Base-by-base conservation (phyloP, 2,113 vertebrate species). In the Nothocercus julius region DNA sequence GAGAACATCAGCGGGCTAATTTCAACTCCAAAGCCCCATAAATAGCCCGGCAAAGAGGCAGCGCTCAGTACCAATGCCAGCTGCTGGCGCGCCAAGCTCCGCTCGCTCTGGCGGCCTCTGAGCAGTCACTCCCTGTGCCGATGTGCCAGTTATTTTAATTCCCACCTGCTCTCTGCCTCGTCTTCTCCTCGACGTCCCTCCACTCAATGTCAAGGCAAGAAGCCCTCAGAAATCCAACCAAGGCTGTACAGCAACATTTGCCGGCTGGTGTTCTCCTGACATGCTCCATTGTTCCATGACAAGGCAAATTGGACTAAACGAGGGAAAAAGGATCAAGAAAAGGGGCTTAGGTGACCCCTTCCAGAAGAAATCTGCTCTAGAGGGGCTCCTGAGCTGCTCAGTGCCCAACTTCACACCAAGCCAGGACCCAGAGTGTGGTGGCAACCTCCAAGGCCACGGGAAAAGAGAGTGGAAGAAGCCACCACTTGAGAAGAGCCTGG, bases 31-130 rank as follows among this genome's bases (percentile, higher is more conserved):
- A 49, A 61, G 73, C 54, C 30, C 66, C 67, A 51, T 3, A n/a
- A 69, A 40, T 8, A 56, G 66, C 0, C 3, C 70, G 5, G 53
- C 14, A 30, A 40, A 15, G 0, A 0, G 22, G 49, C 58, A 53
- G 7, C 34, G 44, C 24, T 75, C 34, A 12, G 0, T 36, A 56
- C 25, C 75, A 64, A 7, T 10, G 9, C 0, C 0, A 11, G 17
- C 16, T 38, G 12, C 38, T 1, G 30, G 11, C 10, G 7, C n/a
- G 25, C 13, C 54, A 45, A 13, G 64, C 54, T 59, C 34, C 11
- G 13, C 34, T 73, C 18, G 51, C 9, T 14, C 51, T 4, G 34
- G 45, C 25, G 27, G 13, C 47, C 19, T 38, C 25, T 8, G 49
- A 17, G 14, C 34, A 27, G 36, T 53, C 27, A 8, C n/a, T 53